Conservation (phyloP, 1,140 invertebrate species). For the Leptinotarsa defecta region DNA sequence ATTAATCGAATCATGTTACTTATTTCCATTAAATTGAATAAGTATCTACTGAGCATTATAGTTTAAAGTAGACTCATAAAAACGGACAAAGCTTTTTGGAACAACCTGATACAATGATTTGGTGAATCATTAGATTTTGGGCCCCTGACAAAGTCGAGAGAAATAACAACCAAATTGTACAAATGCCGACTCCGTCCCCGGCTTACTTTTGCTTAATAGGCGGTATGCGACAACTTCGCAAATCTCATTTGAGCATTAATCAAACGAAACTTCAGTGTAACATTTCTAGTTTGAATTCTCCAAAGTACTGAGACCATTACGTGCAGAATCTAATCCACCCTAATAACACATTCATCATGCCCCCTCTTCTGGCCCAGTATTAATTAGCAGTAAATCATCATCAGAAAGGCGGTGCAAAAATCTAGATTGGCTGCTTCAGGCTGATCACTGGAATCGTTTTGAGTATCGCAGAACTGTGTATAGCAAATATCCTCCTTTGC, state of each 20-base stretch:
- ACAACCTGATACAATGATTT: no score
- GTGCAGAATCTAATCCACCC: slow-evolving; percentile 8
- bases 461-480: neutral
- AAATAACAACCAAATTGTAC: no score
- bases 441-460: neutral
- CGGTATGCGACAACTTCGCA: neutral
- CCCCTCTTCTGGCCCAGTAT: neutral
- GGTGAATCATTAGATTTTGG: no score
- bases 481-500: neutral
- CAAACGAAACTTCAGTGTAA: slow-evolving; percentile 16
- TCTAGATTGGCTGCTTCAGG: slow-evolving; percentile 3
- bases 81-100: no score
- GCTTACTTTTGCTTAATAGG: neutral
- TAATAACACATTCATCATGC: slow-evolving; percentile 1
- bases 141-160: no score
- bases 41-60: no score
- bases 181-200: no score
- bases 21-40: no score
- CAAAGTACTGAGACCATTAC: neutral
- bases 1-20: no score
- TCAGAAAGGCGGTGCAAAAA: slow-evolving; percentile 10
- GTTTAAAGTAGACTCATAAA: no score
- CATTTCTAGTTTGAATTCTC: slow-evolving; percentile 7
- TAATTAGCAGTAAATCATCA: slow-evolving; percentile 21
- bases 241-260: slow-evolving; percentile 3